Evolutionary conservation across 2,113 vertebrate genomes (phyloP).

Genomic region (Picathartes gymnocephalus): DNA sequence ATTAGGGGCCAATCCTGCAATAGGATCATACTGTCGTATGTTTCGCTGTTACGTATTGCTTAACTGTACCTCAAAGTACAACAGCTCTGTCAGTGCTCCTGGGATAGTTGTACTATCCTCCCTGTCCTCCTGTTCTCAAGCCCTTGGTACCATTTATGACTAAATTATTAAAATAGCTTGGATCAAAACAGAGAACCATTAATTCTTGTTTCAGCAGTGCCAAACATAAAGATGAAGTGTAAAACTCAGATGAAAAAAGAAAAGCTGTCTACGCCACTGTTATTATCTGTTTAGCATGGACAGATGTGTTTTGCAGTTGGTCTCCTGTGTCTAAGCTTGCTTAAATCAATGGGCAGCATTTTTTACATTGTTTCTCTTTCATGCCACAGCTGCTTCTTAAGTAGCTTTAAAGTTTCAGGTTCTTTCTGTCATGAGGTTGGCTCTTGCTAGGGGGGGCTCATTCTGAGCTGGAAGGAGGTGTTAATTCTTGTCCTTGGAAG

Average conservation of each 20-base stretch:
- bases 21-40: background rate
- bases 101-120: background rate
- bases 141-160: background rate
- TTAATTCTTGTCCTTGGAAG: background rate
- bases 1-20: background rate
- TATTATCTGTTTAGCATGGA: background rate
- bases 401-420: background rate
- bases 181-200: background rate
- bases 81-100: background rate
- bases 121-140: background rate
- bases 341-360: background rate
- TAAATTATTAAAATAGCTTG: background rate
- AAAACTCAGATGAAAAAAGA: background rate
- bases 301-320: background rate
- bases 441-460: background rate
- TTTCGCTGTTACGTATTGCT: background rate
- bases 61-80: background rate
- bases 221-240: background rate
- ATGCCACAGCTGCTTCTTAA: background rate
- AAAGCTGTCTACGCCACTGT: background rate
- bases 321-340: background rate
- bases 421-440: background rate
- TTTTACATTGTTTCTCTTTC: background rate
- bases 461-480: background rate
- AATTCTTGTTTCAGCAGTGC: background rate